A percentile compares a stretch with the other conserved stretches of the same genome.
These are phyloP conservation scores for Nomada fucata DNA, from an alignment of 2,888 invertebrate species.

Conservation along the genomic window DNA sequence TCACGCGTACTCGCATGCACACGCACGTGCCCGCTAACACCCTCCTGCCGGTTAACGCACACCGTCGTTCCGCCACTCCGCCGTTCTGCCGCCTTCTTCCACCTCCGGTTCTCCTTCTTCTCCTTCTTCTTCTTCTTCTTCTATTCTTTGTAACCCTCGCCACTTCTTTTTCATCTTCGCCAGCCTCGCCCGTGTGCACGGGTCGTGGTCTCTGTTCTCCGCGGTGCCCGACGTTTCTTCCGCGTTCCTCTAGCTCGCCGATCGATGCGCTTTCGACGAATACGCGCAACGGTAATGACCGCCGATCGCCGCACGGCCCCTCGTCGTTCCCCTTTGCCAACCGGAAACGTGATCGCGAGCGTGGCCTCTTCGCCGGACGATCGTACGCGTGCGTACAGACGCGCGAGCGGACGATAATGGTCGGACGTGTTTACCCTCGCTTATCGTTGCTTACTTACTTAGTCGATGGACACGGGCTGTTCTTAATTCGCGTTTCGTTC, in stretches of 20 bases:
- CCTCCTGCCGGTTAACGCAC: conserved; percentile 6
- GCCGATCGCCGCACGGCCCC: conserved; percentile 37
- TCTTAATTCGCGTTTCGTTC: too few relatives aligned
- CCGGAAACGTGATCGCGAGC: conserved; percentile 44
- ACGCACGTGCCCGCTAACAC: conserved; percentile 42
- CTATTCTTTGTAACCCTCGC: background rate
- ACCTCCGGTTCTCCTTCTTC: conserved; percentile 5
- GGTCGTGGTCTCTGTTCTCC: conserved; percentile 37
- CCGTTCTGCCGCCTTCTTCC: background rate
- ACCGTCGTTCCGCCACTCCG: conserved; percentile 19
- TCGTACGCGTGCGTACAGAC: background rate
- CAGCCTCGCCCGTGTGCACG: conserved; percentile 22
- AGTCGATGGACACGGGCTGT: conserved; percentile 4
- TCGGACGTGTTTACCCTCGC: conserved; percentile 19
- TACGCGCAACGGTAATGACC: conserved; percentile 58
- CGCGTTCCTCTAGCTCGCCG: conserved; percentile 70
- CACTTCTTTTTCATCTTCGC: conserved; percentile 31
- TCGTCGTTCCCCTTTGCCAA: conserved; percentile 17
- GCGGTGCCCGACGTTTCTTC: conserved; percentile 57
- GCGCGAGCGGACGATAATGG: background rate
- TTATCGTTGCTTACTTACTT: conserved; percentile 35
- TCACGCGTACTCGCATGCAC: conserved; percentile 48
- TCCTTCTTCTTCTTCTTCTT: conserved; percentile 12
- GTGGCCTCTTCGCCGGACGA: background rate
- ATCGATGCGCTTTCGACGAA: conserved; percentile 62